These are phyloP conservation scores for Coremacera marginata DNA, from an alignment of 2,888 invertebrate genomes.

Conservation along the genomic window DNA sequence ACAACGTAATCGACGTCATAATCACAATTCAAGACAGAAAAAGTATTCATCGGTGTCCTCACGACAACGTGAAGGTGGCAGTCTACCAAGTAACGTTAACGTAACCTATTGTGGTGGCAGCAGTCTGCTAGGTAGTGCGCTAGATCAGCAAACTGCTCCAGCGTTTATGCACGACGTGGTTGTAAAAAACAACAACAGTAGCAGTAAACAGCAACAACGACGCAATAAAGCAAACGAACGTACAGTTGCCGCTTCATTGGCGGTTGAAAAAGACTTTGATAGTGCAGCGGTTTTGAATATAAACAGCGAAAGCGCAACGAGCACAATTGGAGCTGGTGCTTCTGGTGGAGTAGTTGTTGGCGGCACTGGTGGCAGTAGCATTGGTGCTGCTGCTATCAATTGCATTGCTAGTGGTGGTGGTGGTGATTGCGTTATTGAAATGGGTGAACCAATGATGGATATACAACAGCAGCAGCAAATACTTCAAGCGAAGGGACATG, in stretches of 20 bases:
- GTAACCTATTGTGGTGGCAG: constrained; percentile 60
- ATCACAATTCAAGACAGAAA: constrained; percentile 65
- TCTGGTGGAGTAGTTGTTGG: constrained; percentile 8
- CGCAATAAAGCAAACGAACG: constrained; percentile 49
- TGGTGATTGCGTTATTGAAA: constrained; percentile 70
- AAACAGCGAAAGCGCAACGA: constrained; percentile 6
- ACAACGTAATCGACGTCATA: constrained; percentile 57
- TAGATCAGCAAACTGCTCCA: constrained; percentile 44
- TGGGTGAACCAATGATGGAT: constrained; percentile 62
- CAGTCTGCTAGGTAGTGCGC: constrained; percentile 42
- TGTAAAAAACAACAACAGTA: constrained; percentile 39
- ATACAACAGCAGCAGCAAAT: constrained; percentile 53
- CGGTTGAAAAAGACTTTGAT: constrained; percentile 37
- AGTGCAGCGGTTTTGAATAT: constrained; percentile 24
- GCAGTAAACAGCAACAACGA: constrained; percentile 47
- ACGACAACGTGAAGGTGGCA: constrained; percentile 76
- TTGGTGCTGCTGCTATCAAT: constrained; percentile 39
- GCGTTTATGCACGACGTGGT: constrained; percentile 54
- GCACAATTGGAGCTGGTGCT: not conserved
- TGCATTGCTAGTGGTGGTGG: constrained; percentile 59
- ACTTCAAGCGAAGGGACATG: constrained; percentile 49
- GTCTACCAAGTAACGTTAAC: constrained; percentile 74
- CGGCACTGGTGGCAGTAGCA: constrained; percentile 18
- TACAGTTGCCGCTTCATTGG: constrained; percentile 36
- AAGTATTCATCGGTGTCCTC: constrained; percentile 68